phyloP scores from a whole-genome alignment of 1,140 invertebrate species.

The Drosophila mojavensis region DNA sequence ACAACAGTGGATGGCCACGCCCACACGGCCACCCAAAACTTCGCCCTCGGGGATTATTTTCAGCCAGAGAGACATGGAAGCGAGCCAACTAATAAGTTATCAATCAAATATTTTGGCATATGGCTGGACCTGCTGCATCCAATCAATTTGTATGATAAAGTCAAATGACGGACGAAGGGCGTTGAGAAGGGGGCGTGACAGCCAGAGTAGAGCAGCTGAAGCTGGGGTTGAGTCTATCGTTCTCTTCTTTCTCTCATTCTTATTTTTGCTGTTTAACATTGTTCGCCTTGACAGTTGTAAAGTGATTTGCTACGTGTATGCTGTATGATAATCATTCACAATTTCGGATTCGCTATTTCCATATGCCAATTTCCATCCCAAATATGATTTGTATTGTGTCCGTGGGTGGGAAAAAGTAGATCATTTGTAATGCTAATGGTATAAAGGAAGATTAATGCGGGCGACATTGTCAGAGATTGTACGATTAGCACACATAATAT shows the following conservation, averaged over 20 bases:
- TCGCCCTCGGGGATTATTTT: conserved; percentile 31
- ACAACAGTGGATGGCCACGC: not conserved
- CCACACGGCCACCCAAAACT: not conserved
- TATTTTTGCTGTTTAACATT: conserved; percentile 52
- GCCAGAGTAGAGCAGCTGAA: too few relatives aligned
- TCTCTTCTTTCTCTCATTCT: not conserved
- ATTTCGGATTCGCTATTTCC: not conserved
- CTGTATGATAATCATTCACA: not conserved
- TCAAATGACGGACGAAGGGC: conserved; percentile 52
- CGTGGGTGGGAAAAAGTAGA: conserved; percentile 40
- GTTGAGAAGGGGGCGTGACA: conserved; percentile 11
- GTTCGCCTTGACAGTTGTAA: conserved; percentile 76
- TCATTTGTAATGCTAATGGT: conserved; percentile 58
- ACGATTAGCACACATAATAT: too few relatives aligned
- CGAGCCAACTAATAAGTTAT: conserved; percentile 77
- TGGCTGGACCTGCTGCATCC: conserved; percentile 64
- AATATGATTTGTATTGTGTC: conserved; percentile 74
- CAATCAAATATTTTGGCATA: conserved; percentile 78
- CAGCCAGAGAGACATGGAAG: conserved; percentile 39
- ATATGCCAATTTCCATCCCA: conserved; percentile 40
- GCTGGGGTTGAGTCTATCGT: too few relatives aligned
- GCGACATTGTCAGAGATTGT: not conserved
- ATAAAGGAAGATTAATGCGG: conserved; percentile 41
- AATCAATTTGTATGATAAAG: conserved; percentile 80
- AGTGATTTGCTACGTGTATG: conserved; percentile 76